Conservation (phyloP, 2,888 invertebrate species). For the Leucophora obtusa region DNA sequence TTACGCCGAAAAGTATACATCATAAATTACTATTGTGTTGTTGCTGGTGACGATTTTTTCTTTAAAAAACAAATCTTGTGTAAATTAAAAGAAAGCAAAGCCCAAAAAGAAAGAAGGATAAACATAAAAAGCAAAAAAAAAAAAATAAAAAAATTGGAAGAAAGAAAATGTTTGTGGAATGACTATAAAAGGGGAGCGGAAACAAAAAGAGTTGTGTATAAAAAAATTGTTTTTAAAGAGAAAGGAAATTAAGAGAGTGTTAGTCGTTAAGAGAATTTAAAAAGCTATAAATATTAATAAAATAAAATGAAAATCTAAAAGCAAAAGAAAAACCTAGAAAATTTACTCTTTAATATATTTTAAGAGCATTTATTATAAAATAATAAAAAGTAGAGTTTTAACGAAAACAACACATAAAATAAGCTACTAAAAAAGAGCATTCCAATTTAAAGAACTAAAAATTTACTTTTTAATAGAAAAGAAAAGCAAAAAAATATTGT, state of each 20-base stretch:
- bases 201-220: neutral
- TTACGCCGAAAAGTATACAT: slow-evolving; percentile 55
- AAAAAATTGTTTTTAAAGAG: neutral
- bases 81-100: neutral
- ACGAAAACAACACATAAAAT: no score
- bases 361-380: no score
- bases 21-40: slow-evolving; percentile 39
- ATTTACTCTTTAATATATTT: no score
- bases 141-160: neutral
- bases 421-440: no score
- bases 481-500: no score
- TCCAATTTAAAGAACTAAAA: no score
- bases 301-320: no score
- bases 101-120: neutral
- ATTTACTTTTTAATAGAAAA: no score
- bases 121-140: neutral
- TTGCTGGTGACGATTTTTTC: slow-evolving; percentile 24
- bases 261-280: no score
- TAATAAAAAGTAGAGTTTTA: no score
- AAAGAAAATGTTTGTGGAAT: neutral
- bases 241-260: neutral
- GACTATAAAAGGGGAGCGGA: neutral
- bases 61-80: neutral
- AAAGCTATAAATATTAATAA: no score
- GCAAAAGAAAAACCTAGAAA: no score